Evolutionary conservation across 2,797 vertebrate species (phyloP).

Genomic region (Okamejei kenojei): DNA sequence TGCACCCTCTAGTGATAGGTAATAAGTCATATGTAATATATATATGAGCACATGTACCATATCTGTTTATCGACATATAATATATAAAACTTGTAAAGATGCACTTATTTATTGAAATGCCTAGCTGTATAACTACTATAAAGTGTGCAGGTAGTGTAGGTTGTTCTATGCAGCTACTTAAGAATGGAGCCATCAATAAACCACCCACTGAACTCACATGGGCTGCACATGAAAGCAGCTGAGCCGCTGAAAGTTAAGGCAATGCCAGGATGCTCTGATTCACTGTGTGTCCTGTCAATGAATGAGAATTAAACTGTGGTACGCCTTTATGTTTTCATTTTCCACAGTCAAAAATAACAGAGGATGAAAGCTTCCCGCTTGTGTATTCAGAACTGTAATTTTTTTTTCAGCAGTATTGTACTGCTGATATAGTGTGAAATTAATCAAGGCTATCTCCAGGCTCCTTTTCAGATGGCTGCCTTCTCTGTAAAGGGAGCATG

Average conservation of each 20-base stretch:
- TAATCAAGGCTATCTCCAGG: slow-evolving; percentile 37
- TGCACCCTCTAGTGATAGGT: too few relatives aligned
- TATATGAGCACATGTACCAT: too few relatives aligned
- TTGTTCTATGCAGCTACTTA: slow-evolving; percentile 1
- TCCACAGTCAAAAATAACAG: slow-evolving; percentile 38
- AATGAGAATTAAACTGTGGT: slow-evolving; percentile 37
- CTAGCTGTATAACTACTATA: neutral
- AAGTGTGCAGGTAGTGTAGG: neutral
- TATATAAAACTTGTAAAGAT: neutral
- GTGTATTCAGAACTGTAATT: slow-evolving; percentile 38
- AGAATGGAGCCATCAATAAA: slow-evolving; percentile 19
- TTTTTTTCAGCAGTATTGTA: slow-evolving; percentile 31
- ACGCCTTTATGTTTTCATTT: slow-evolving; percentile 37
- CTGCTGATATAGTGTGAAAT: slow-evolving; percentile 36
- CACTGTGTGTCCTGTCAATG: slow-evolving; percentile 33
- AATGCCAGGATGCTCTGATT: slow-evolving; percentile 31
- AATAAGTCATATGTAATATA: neutral
- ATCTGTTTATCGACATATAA: neutral
- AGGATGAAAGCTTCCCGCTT: slow-evolving; percentile 37
- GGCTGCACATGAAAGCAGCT: slow-evolving; percentile 26
- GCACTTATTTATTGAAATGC: slow-evolving; percentile 2
- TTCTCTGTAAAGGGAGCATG: slow-evolving; percentile 37
- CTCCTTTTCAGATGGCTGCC: slow-evolving; percentile 36
- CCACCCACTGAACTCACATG: slow-evolving; percentile 29
- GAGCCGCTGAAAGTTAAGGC: slow-evolving; percentile 25